Percentiles rank a stretch among this genome's conserved stretches.
Evolutionary conservation across 92 coral and sea anemone genomes (phyloP).

Genomic region (Phenganax stokvisi): DNA sequence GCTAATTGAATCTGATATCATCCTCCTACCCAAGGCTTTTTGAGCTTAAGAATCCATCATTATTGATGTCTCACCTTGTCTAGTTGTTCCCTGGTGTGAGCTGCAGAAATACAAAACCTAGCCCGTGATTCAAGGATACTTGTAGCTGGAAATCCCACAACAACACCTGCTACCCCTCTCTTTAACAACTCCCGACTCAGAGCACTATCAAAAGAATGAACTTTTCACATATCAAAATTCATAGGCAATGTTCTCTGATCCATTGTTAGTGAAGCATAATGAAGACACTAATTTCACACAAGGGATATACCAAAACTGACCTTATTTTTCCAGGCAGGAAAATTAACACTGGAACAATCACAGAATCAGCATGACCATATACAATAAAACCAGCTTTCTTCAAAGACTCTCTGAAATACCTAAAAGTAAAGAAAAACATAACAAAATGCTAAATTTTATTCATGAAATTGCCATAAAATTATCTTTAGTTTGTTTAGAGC

Average conservation of each 20-base stretch:
- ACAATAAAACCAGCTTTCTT: slow-evolving; percentile 91
- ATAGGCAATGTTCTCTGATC: neutral
- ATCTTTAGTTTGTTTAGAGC: too few relatives aligned
- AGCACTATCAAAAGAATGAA: neutral
- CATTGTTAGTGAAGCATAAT: neutral
- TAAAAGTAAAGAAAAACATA: slow-evolving; percentile 3
- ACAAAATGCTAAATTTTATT: neutral
- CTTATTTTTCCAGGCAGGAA: slow-evolving; percentile 88
- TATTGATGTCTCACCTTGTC: slow-evolving; percentile 26
- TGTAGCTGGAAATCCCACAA: slow-evolving; percentile 38
- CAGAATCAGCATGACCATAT: slow-evolving; percentile 93
- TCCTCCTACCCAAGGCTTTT: neutral
- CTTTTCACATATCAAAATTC: neutral
- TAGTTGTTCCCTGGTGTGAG: slow-evolving; percentile 30
- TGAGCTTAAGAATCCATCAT: neutral
- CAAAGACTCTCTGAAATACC: slow-evolving; percentile 81
- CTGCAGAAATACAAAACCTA: slow-evolving; percentile 35
- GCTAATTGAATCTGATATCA: neutral
- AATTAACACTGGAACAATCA: slow-evolving; percentile 80
- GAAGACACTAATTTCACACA: neutral
- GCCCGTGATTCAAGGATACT: slow-evolving; percentile 39
- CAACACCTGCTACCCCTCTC: slow-evolving; percentile 38
- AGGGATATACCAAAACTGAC: slow-evolving; percentile 48
- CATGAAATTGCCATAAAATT: neutral
- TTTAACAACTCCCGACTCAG: slow-evolving; percentile 35